Conservation (phyloP, 2,797 vertebrate genomes). For the Xenopus petersii region DNA sequence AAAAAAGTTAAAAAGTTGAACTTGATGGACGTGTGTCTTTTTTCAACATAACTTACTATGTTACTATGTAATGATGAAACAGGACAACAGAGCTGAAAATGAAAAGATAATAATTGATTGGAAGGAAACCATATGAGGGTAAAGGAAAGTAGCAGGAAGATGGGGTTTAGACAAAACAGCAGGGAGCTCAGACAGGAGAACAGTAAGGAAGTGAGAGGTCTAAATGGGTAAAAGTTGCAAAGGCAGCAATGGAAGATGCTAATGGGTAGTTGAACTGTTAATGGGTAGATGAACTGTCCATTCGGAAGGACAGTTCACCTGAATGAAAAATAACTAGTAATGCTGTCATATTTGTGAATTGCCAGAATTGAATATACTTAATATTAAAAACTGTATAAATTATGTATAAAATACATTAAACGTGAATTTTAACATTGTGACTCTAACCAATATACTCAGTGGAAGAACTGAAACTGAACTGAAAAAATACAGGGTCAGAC, state of each 20-base stretch:
- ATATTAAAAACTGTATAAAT: constrained; percentile 17
- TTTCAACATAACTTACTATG: too few relatives aligned
- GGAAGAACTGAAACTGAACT: too few relatives aligned
- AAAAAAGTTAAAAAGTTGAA: too few relatives aligned
- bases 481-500: too few relatives aligned
- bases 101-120: background rate
- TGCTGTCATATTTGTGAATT: constrained; percentile 19
- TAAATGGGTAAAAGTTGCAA: background rate
- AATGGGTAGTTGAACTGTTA: background rate
- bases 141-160: too few relatives aligned
- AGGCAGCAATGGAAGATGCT: background rate
- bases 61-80: constrained; percentile 14
- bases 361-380: constrained; percentile 19
- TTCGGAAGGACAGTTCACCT: background rate
- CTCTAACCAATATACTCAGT: too few relatives aligned
- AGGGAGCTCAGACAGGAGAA: background rate
- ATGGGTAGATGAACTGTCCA: too few relatives aligned
- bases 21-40: too few relatives aligned
- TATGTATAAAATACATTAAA: constrained; percentile 34
- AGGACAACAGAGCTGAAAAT: constrained; percentile 14
- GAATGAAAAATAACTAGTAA: background rate
- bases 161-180: constrained; percentile 3
- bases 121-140: background rate
- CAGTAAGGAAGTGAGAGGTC: background rate
- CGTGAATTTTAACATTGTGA: constrained; percentile 16